Percentiles rank a stretch among this genome's conserved stretches.
phyloP scores from a whole-genome alignment of 2,888 invertebrate species.

The Epirrhoe tristata region DNA sequence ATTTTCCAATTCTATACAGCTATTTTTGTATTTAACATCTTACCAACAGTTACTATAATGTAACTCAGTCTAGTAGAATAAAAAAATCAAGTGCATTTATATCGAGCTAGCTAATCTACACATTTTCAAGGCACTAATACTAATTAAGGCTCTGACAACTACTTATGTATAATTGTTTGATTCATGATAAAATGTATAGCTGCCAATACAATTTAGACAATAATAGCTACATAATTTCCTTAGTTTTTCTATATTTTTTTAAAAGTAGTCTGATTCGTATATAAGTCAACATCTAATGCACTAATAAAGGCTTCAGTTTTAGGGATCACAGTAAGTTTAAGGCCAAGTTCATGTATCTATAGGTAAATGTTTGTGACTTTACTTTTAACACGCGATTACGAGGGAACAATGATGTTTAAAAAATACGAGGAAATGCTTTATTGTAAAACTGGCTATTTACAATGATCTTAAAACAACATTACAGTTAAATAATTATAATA shows the following conservation, averaged over 20 bases:
- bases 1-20: background rate
- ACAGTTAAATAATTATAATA: constrained; percentile 23
- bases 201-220: constrained; percentile 45
- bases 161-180: constrained; percentile 13
- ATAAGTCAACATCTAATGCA: constrained; percentile 18
- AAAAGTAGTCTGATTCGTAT: constrained; percentile 6
- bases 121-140: constrained; percentile 70
- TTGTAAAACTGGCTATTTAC: constrained; percentile 4
- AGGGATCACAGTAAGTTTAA: constrained; percentile 54
- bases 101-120: constrained; percentile 44
- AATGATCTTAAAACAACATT: constrained; percentile 10
- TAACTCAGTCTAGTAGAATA: constrained; percentile 3
- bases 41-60: background rate
- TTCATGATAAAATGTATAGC: constrained; percentile 50
- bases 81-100: constrained; percentile 40
- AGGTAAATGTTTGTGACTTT: constrained; percentile 28
- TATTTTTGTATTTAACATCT: background rate
- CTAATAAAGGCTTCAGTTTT: constrained; percentile 35
- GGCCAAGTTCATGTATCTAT: constrained; percentile 37
- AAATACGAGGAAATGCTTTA: no score
- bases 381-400: constrained; percentile 3
- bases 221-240: constrained; percentile 1
- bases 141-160: constrained; percentile 60
- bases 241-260: constrained; percentile 8
- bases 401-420: no score